Percentiles rank a stretch among this genome's conserved stretches.
Evolutionary conservation across 2,888 invertebrate species (phyloP).

Genomic region (Trissonchulus latispiculum): DNA sequence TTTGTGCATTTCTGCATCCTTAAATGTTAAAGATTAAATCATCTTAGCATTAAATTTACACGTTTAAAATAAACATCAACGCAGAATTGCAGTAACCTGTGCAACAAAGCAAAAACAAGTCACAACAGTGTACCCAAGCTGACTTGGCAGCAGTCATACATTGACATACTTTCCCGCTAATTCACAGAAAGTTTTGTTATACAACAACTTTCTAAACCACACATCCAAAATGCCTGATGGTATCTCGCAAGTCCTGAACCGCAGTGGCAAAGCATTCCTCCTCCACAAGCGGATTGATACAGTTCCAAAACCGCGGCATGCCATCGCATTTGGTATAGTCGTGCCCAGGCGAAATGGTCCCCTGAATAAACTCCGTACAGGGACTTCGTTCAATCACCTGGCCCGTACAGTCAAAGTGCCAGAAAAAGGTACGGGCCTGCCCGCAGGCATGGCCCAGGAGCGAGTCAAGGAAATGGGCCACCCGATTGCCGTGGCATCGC

Average conservation of each 20-base stretch:
- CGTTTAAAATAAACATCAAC: too few species aligned
- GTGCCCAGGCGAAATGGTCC: not conserved
- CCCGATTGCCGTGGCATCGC: not conserved
- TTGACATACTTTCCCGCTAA: too few species aligned
- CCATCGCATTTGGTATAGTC: slow-evolving; percentile 3
- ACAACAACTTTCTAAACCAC: too few species aligned
- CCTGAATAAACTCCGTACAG: too few species aligned
- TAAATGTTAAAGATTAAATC: too few species aligned
- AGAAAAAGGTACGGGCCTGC: not conserved
- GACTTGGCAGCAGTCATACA: too few species aligned
- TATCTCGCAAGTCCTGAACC: not conserved
- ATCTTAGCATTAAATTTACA: too few species aligned
- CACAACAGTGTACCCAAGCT: too few species aligned
- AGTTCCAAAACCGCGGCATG: slow-evolving; percentile 7
- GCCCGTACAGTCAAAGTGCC: slow-evolving; percentile 3
- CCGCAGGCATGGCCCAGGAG: not conserved
- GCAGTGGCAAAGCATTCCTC: not conserved
- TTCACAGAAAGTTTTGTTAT: too few species aligned
- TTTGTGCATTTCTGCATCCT: too few species aligned
- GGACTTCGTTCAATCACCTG: not conserved
- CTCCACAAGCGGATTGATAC: not conserved
- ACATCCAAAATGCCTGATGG: slow-evolving; percentile 12
- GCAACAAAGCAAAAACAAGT: too few species aligned
- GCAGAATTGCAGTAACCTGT: too few species aligned
- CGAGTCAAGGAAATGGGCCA: not conserved